A percentile compares a stretch with the other conserved stretches of the same genome.
Evolutionary conservation across 2,113 vertebrate genomes (phyloP).

Genomic region (Odocoileus hemionus): DNA sequence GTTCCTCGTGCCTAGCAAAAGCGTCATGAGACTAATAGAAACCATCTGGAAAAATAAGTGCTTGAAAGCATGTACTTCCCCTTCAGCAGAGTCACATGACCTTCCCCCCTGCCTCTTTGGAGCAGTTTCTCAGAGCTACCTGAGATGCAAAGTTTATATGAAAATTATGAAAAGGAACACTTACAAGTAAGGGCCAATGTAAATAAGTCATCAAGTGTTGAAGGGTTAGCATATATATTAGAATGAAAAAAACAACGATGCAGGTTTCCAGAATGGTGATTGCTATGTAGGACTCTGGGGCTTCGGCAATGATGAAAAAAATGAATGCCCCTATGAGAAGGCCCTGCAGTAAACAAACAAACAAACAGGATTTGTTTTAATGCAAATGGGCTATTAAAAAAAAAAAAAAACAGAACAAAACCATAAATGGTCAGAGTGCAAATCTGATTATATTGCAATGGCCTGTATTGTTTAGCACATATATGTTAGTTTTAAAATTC

Average conservation of each 20-base stretch:
- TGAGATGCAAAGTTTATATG: neutral
- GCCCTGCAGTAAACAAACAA: conserved; percentile 68
- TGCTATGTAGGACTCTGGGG: conserved; percentile 68
- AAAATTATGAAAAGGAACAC: conserved; percentile 53
- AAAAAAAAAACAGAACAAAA: neutral
- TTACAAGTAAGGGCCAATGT: conserved; percentile 88
- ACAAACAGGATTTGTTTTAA: conserved; percentile 1
- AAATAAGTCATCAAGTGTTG: conserved; percentile 78
- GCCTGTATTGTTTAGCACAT: neutral
- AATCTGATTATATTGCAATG: neutral
- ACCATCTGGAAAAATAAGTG: neutral
- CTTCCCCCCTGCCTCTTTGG: neutral
- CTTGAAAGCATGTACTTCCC: neutral
- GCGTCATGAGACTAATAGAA: neutral
- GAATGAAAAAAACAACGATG: conserved; percentile 78
- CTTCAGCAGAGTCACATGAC: neutral
- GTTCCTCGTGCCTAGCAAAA: neutral
- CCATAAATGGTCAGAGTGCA: neutral
- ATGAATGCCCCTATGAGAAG: conserved; percentile 67
- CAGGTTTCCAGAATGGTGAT: conserved; percentile 79
- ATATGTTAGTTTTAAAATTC: neutral
- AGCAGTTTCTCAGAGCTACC: neutral
- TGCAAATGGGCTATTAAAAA: neutral
- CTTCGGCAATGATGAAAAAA: conserved; percentile 70
- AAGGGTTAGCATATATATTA: conserved; percentile 83